phyloP scores from a whole-genome alignment of 2,797 vertebrate genomes.

The Erethizon dorsatum region DNA sequence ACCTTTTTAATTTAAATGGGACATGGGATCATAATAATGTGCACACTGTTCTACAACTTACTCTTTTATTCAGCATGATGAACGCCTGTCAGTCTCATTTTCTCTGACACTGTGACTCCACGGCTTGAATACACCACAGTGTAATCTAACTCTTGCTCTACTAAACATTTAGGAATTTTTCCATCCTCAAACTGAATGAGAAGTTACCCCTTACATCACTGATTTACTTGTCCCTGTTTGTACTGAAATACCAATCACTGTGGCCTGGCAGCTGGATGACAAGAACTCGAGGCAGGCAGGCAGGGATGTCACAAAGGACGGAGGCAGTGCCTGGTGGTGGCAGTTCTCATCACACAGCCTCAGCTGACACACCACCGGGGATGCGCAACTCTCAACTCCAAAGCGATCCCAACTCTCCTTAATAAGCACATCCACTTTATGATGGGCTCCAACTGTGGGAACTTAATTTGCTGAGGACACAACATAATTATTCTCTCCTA shows the following conservation, averaged over 20 bases:
- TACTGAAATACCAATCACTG: not conserved
- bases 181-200: not conserved
- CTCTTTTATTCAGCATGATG: not conserved
- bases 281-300: not conserved
- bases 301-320: not conserved
- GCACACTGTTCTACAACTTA: not conserved
- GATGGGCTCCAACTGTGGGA: not conserved
- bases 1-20: not conserved
- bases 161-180: not conserved
- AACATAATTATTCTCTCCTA: not conserved
- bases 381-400: not conserved
- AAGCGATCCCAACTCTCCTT: not conserved
- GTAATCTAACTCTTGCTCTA: not conserved
- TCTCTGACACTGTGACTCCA: not conserved
- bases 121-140: not conserved
- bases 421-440: not conserved
- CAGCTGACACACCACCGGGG: not conserved
- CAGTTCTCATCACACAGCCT: not conserved
- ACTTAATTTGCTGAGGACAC: slow-evolving; percentile 17
- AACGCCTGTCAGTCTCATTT: not conserved
- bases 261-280: not conserved
- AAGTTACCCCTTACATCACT: not conserved
- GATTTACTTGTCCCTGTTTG: not conserved
- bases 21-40: not conserved
- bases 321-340: fast-evolving